Conservation (phyloP, 1,140 invertebrate species). For the Lepidostoma basale region DNA sequence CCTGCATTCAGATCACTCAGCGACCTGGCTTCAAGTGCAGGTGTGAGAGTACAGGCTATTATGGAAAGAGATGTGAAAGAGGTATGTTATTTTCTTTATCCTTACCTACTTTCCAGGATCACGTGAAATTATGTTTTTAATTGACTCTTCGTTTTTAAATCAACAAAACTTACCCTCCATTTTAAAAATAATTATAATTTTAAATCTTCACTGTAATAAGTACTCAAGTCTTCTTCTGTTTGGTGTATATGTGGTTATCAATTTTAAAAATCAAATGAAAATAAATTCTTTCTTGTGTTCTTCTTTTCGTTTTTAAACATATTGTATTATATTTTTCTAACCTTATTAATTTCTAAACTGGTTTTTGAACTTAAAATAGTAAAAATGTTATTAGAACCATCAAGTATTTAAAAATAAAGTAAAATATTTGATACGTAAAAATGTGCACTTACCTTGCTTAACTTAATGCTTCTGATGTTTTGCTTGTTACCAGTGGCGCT, state of each 20-base stretch:
- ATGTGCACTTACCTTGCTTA: background rate
- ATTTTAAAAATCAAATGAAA: no score
- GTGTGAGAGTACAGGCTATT: conserved; percentile 76
- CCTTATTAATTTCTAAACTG: no score
- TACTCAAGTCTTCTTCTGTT: no score
- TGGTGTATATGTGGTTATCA: no score
- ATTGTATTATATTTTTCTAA: no score
- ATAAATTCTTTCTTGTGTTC: no score
- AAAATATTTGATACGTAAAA: background rate
- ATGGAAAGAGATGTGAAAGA: conserved; percentile 70
- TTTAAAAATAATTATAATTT: background rate
- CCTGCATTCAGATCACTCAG: conserved; percentile 71
- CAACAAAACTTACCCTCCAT: background rate
- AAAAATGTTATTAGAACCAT: no score
- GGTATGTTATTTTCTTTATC: conserved; percentile 52
- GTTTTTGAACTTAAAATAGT: no score
- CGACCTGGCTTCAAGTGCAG: conserved; percentile 71
- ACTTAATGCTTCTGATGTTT: background rate
- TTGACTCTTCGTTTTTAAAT: conserved; percentile 63
- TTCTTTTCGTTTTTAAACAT: no score
- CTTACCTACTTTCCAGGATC: background rate
- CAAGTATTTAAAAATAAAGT: no score
- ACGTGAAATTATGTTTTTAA: conserved; percentile 59
- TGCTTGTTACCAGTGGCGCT: background rate
- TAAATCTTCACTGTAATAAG: background rate